These are phyloP conservation scores for Turritopsis dohrnii DNA, from an alignment of 30 jellyfish, hydroid and myxozoan species.

Conservation along the genomic window DNA sequence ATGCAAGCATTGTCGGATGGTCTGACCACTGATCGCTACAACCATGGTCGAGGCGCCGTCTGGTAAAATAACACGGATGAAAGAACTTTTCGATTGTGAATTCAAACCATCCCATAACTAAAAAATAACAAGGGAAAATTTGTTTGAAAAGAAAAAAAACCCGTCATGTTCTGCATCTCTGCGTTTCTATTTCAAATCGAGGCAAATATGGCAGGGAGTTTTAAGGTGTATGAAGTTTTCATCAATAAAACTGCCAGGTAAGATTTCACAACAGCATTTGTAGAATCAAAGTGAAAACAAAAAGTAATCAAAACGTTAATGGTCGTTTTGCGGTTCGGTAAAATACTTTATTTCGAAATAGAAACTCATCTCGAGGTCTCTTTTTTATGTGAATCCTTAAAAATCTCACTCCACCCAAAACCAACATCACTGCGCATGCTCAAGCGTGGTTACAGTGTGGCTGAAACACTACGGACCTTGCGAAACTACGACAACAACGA, in stretches of 20 bases:
- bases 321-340: background rate
- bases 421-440: too few species aligned
- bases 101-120: slow-evolving; percentile 41
- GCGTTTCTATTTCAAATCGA: background rate
- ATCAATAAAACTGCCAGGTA: background rate
- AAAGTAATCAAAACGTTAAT: background rate
- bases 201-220: background rate
- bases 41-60: slow-evolving; percentile 83
- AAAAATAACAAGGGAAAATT: background rate
- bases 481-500: too few species aligned
- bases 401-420: too few species aligned
- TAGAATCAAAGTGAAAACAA: background rate
- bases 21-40: slow-evolving; percentile 47
- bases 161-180: too few species aligned
- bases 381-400: too few species aligned
- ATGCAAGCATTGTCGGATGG: slow-evolving; percentile 47
- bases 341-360: background rate
- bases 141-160: too few species aligned
- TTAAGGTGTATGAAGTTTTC: background rate
- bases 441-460: too few species aligned
- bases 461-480: too few species aligned
- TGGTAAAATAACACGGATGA: slow-evolving; percentile 79
- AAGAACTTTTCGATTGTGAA: slow-evolving; percentile 23
- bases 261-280: background rate
- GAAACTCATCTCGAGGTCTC: too few species aligned